These are phyloP conservation scores for Sarcophaga peregrina DNA, from an alignment of 1,140 invertebrate genomes.

Conservation along the genomic window DNA sequence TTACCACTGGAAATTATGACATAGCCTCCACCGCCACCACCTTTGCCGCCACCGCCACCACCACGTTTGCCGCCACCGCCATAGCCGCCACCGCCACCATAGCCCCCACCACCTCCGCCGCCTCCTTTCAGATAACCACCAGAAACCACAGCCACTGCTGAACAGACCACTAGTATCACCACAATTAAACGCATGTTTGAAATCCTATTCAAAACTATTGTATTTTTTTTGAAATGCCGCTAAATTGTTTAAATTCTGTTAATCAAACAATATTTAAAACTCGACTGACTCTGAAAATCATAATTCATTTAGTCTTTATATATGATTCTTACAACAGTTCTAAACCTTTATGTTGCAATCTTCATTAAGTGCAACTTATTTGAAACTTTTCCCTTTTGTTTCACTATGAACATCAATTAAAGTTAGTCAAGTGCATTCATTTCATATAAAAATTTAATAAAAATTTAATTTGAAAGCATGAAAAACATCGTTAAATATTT, in stretches of 20 bases:
- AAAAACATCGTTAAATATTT: not conserved
- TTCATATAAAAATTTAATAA: not conserved
- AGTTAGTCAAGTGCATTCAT: constrained; percentile 2
- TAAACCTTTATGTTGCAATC: not conserved
- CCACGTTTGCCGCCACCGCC: constrained; percentile 47
- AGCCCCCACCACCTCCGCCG: constrained; percentile 39
- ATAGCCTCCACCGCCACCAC: constrained; percentile 39
- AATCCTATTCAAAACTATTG: not conserved
- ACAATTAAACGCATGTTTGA: constrained; percentile 40
- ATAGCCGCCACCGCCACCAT: constrained; percentile 33
- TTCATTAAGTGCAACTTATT: not conserved
- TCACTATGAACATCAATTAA: not conserved
- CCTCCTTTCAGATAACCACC: constrained; percentile 46
- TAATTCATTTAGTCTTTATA: constrained; percentile 1
- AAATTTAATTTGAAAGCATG: not conserved
- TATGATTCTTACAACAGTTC: not conserved
- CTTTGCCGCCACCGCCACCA: constrained; percentile 37
- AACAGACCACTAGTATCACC: constrained; percentile 12
- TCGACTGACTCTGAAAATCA: constrained; percentile 5
- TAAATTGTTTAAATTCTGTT: not conserved
- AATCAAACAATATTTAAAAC: not conserved
- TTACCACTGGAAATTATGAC: constrained; percentile 38
- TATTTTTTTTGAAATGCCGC: not conserved
- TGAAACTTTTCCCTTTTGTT: constrained; percentile 12
- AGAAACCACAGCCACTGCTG: constrained; percentile 30